phyloP scores from a whole-genome alignment of 2,113 vertebrate species.

The Opisthocomus hoazin region DNA sequence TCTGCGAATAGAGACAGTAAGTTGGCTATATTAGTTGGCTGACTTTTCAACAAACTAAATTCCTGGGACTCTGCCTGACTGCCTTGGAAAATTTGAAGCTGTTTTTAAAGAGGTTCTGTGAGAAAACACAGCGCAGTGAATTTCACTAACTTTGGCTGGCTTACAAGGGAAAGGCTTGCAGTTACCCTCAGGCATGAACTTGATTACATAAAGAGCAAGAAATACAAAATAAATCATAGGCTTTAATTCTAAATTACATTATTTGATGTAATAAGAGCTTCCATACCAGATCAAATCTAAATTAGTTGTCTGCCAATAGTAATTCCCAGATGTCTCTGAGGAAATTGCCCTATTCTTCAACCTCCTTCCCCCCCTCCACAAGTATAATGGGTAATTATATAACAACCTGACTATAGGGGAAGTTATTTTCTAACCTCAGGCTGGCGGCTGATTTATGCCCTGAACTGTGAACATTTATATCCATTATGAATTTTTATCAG shows the following conservation, averaged over 20 bases:
- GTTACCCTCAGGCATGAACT: conserved; percentile 32
- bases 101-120: conserved; percentile 8
- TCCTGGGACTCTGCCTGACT: conserved; percentile 4
- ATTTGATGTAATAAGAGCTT: conserved; percentile 56
- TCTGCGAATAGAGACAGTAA: not conserved
- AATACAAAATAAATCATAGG: conserved; percentile 55
- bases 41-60: conserved; percentile 8
- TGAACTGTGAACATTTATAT: conserved; percentile 43
- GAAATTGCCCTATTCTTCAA: conserved; percentile 55
- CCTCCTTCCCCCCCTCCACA: not conserved
- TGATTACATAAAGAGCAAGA: conserved; percentile 34
- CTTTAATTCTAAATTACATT: conserved; percentile 55
- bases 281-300: conserved; percentile 48
- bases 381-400: conserved; percentile 45
- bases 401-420: conserved; percentile 9
- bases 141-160: not conserved
- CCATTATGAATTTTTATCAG: conserved; percentile 48
- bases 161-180: not conserved
- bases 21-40: not conserved
- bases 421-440: conserved; percentile 38
- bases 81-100: conserved; percentile 15
- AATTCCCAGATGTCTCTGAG: conserved; percentile 34
- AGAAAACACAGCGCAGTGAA: not conserved
- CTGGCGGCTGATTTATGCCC: conserved; percentile 46
- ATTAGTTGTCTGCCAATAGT: conserved; percentile 46